Base-by-base conservation (phyloP, 2,113 vertebrate species). In the Ctenodactylus gundi region DNA sequence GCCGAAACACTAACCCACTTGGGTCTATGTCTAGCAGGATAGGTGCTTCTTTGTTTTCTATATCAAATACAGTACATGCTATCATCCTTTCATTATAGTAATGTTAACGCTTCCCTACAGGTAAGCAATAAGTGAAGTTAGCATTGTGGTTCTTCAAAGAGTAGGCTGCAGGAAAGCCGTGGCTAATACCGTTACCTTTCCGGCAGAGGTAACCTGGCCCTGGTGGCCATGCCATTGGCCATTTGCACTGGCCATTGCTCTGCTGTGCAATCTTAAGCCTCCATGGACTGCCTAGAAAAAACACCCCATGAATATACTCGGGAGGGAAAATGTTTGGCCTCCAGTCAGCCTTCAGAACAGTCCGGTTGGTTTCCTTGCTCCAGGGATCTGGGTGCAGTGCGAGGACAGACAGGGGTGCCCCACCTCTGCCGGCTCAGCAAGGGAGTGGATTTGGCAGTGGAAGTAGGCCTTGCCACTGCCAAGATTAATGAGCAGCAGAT, bases 151-250 rank as follows among this genome's bases (percentile, higher is more conserved):
- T 83, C 78, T 58, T 55, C 73, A 55, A 39, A 46, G 20, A 82
- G 15, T 41, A 76, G 65, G 15, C 31, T 46, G 81, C 53, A 5
- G 2, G 29, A 60, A 77, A 83, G 31, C 6, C 11, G 8, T 4
- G 4, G n/a, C 55, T 18, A 14, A 14, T 23, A 6, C 7, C 10
- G 29, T 6, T 7, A 6, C 17, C 0, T 67, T 55, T 58, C 70
- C 34, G 58, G 39, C 49, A 53, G 23, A 58, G 12, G 41, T 41
- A 5, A 15, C 44, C 70, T 68, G 46, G 21, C 41, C 15, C 34
- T 44, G 7, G 18, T 21, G 68, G 20, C 67, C 41, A 18, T 0
- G 1, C 10, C 13, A n/a, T n/a, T n/a, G n/a, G n/a, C n/a, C n/a
- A n/a, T n/a, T n/a, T n/a, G n/a, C n/a, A n/a, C n/a, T n/a, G n/a